phyloP scores from a whole-genome alignment of 1,140 invertebrate species.

The Bathynomus jamesi region DNA sequence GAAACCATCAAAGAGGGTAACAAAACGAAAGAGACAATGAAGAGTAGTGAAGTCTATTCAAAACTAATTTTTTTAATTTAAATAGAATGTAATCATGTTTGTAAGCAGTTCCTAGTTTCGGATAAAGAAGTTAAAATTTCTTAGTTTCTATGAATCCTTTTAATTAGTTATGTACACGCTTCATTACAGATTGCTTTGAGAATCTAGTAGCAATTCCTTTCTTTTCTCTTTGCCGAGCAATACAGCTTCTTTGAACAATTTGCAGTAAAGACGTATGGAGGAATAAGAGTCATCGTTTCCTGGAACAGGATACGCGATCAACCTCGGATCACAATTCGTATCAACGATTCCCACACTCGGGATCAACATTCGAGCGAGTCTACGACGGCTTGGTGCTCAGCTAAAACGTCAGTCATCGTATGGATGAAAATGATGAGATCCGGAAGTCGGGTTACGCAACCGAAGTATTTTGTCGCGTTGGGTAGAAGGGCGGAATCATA shows the following conservation, averaged over 20 bases:
- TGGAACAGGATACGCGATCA: slow-evolving; percentile 87
- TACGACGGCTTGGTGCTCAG: slow-evolving; percentile 64
- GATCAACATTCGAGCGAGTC: slow-evolving; percentile 92
- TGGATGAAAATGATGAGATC: slow-evolving; percentile 88
- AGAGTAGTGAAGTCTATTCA: too few relatives aligned
- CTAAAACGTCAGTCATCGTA: slow-evolving; percentile 60
- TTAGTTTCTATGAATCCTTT: too few relatives aligned
- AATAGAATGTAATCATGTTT: too few relatives aligned
- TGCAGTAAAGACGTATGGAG: slow-evolving; percentile 75
- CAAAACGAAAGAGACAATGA: too few relatives aligned
- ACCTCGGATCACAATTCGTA: slow-evolving; percentile 86
- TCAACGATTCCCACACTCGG: slow-evolving; percentile 92
- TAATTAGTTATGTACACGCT: too few relatives aligned
- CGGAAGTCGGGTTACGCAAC: slow-evolving; percentile 59
- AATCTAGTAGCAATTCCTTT: slow-evolving; percentile 41
- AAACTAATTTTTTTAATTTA: too few relatives aligned
- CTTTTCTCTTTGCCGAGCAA: slow-evolving; percentile 71
- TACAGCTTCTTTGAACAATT: slow-evolving; percentile 85
- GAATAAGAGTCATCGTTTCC: slow-evolving; percentile 89
- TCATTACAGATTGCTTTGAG: too few relatives aligned
- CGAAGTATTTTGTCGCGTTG: slow-evolving; percentile 70
- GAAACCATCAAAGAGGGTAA: too few relatives aligned
- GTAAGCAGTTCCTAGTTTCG: too few relatives aligned
- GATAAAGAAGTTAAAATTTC: too few relatives aligned
- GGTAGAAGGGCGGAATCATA: slow-evolving; percentile 83